These are phyloP conservation scores for Lepidocyrtoides sp. DNA, from an alignment of 2,888 invertebrate genomes.

Conservation along the genomic window DNA sequence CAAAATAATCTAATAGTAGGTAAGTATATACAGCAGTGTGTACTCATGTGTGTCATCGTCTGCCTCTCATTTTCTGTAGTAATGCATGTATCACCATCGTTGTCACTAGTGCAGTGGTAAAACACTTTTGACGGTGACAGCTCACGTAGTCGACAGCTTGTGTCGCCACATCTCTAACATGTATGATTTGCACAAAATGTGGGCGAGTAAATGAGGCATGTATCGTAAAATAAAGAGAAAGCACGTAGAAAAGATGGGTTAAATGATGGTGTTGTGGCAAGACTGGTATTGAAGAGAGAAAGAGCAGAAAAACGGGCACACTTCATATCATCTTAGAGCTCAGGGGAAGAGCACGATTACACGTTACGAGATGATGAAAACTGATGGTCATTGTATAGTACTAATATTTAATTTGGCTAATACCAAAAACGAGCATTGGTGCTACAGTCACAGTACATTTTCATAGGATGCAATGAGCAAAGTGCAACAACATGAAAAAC, in stretches of 20 bases:
- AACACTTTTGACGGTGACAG: not conserved
- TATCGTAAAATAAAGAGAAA: constrained; percentile 32
- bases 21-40: not conserved
- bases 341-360: not conserved
- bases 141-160: constrained; percentile 39
- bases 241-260: constrained; percentile 10
- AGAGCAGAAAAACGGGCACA: not conserved
- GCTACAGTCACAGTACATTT: no score
- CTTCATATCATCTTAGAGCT: not conserved
- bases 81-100: not conserved
- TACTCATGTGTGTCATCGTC: constrained; percentile 20
- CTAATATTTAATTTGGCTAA: no score
- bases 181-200: constrained; percentile 12
- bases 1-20: not conserved
- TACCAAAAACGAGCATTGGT: no score
- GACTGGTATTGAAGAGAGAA: not conserved
- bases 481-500: no score
- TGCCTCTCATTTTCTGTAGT: not conserved
- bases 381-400: no score
- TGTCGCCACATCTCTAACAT: constrained; percentile 25
- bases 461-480: no score
- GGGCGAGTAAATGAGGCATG: constrained; percentile 36
- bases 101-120: not conserved
- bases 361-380: not conserved
- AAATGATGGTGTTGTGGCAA: not conserved